A percentile compares a stretch with the other conserved stretches of the same genome.
phyloP scores from a whole-genome alignment of 2,888 invertebrate genomes.

The Drosophila kuntzei region DNA sequence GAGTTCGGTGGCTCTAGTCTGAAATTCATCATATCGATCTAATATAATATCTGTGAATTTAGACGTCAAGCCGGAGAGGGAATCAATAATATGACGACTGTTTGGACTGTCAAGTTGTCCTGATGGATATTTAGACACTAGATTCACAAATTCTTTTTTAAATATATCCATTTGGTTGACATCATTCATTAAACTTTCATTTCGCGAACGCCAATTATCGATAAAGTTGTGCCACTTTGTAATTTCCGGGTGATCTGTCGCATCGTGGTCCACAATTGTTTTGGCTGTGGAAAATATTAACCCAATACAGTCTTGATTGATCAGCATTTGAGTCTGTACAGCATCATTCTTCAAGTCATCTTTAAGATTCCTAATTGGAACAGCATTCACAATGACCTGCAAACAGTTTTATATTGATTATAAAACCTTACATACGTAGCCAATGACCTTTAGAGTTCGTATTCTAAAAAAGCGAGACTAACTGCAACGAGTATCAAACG shows the following conservation, averaged over 20 bases:
- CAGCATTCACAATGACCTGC: background rate
- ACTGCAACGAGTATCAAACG: too few species aligned
- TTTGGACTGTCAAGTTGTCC: too few species aligned
- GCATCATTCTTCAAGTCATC: background rate
- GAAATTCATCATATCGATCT: background rate
- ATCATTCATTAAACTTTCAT: background rate
- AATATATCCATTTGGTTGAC: too few species aligned
- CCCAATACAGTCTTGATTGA: background rate
- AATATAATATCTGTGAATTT: background rate
- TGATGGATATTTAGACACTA: too few species aligned
- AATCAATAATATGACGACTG: background rate
- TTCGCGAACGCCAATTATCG: background rate
- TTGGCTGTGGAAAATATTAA: background rate
- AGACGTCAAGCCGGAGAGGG: background rate
- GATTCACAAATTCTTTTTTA: too few species aligned
- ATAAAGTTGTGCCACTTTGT: background rate
- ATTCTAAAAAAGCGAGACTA: too few species aligned
- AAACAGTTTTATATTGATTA: background rate
- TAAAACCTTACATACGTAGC: background rate
- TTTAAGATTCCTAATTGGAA: background rate
- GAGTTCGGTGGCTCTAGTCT: background rate
- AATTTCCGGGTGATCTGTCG: background rate
- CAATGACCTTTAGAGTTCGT: background rate
- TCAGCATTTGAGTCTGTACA: background rate
- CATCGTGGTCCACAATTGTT: background rate